Base-by-base conservation (phyloP, 2,888 invertebrate genomes). In the Dermolepida albohirtum region DNA sequence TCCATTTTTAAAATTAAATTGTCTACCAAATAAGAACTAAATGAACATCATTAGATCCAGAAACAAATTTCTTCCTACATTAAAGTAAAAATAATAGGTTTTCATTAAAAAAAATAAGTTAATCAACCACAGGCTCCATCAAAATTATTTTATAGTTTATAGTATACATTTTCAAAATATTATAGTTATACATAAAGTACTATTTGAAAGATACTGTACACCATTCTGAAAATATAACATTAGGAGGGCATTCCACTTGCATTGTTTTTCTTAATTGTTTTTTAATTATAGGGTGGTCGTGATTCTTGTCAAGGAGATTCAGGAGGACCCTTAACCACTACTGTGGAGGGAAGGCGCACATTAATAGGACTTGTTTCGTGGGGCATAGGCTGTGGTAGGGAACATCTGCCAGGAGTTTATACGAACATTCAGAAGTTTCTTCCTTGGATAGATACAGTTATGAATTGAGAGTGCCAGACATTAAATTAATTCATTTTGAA, bases 391-490 rank as follows among this genome's bases (percentile, higher is more conserved):
- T 96, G 96, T 77, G 96, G 95, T 0, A 86, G 95, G 0, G 95
- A 95, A 77, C 95, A 95, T 77, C 83, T 96, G 6, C 96, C 96
- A 0, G 95, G 95, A 1, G 95, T 96, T 5, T 96, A 96, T 79
- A 96, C 96, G 0, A 95, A 96, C 77, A 94, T 96, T 79, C 95
- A 95, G 80, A 93, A 93, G 81, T 96, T 95, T 80, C 94, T 95
- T 73, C 94, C 95, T 16, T 95, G 95, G 95, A 91, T 95, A 59
- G 93, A 94, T 77, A 93, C 94, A 84, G 90, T 94, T 29, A 89
- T 94, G 85, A 88, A 81, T 81, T 89, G 80, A 64, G 47, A 43
- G 68, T 62, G 68, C 65, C 68, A 57, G 51, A 44, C n/a, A n/a
- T 52, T 54, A 40, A 54, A 39, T 5, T 34, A 62, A 34, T 62